phyloP scores from a whole-genome alignment of 1,140 invertebrate species.

The Heliconius congener region DNA sequence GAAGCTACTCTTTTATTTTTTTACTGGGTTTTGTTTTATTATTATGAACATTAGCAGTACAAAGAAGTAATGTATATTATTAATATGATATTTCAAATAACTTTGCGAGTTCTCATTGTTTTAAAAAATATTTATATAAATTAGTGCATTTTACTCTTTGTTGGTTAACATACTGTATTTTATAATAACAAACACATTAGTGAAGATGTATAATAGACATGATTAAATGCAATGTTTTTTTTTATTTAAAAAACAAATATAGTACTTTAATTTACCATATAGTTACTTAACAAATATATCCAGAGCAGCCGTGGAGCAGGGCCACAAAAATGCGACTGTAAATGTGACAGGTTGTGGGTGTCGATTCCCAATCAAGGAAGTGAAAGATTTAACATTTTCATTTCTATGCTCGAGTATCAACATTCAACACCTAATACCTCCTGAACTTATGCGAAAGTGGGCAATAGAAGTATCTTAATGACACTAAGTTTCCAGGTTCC shows the following conservation, averaged over 20 bases:
- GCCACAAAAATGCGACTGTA: neutral
- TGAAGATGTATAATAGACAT: neutral
- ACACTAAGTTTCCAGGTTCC: too few relatives aligned
- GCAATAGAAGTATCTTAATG: too few relatives aligned
- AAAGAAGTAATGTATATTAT: neutral
- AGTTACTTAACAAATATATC: neutral
- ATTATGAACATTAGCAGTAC: neutral
- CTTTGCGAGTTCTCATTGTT: neutral
- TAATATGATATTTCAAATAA: neutral
- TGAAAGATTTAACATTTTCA: too few relatives aligned
- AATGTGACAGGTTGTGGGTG: too few relatives aligned
- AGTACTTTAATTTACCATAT: neutral
- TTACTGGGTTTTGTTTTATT: neutral
- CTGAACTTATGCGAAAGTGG: too few relatives aligned
- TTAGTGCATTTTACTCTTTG: neutral
- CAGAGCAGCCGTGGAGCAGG: too few relatives aligned
- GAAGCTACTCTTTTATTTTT: neutral
- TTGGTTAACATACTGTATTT: neutral
- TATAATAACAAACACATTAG: neutral
- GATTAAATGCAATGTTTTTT: neutral
- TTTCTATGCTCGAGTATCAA: too few relatives aligned
- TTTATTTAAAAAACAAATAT: neutral
- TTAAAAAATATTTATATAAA: neutral
- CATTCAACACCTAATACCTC: too few relatives aligned
- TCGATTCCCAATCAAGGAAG: too few relatives aligned